phyloP scores from a whole-genome alignment of 2,888 invertebrate species.

The Papilio protenor region DNA sequence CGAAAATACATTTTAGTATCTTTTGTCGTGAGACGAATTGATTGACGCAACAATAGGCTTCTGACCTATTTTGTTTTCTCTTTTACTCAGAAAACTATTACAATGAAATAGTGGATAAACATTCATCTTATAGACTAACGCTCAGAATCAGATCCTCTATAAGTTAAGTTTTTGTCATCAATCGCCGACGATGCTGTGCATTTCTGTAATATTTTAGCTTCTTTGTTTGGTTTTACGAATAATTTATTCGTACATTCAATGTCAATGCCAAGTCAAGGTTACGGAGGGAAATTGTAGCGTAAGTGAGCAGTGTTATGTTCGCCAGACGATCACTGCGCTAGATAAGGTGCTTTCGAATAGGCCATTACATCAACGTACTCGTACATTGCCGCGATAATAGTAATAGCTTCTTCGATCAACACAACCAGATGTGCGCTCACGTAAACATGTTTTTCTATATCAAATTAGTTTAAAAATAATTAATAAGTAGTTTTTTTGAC shows the following conservation, averaged over 20 bases:
- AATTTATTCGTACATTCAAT: background rate
- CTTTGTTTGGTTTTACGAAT: background rate
- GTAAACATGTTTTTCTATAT: too few species aligned
- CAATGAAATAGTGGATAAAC: too few species aligned
- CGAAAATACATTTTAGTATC: background rate
- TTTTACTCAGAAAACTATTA: background rate
- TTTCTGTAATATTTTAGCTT: too few species aligned
- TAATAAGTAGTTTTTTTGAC: too few species aligned
- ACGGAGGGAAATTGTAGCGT: conserved; percentile 11
- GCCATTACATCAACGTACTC: conserved; percentile 19
- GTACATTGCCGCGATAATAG: conserved; percentile 5
- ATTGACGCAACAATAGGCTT: background rate
- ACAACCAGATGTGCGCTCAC: background rate
- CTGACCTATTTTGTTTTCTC: conserved; percentile 1
- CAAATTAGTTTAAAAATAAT: too few species aligned
- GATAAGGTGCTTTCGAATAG: conserved; percentile 20
- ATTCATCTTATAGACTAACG: too few species aligned
- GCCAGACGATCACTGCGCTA: conserved; percentile 21
- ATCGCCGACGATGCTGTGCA: too few species aligned
- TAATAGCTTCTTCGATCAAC: background rate
- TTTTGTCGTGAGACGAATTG: background rate
- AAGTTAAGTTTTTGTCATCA: too few species aligned
- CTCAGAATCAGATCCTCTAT: too few species aligned
- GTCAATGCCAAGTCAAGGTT: conserved; percentile 24
- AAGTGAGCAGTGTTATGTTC: conserved; percentile 9